Percentiles rank a stretch among this genome's conserved stretches.
Conservation (phyloP, 2,113 vertebrate species). For the Nannobrachium achirus region DNA sequence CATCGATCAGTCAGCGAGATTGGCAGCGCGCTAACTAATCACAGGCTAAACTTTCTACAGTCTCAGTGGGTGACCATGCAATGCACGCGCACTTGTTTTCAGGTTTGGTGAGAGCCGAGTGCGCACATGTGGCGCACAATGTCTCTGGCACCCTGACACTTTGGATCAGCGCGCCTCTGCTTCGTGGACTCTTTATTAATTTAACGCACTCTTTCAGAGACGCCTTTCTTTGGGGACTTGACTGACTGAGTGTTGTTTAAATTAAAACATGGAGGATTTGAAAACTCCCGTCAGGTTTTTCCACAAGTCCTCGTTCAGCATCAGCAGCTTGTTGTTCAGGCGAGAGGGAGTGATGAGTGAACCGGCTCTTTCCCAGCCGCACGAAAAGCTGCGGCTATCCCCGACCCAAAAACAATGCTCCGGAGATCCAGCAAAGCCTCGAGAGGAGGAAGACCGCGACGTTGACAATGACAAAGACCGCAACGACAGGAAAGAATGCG, state of each 20-base stretch:
- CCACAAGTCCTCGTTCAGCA: constrained; percentile 81
- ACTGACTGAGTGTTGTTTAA: constrained; percentile 1
- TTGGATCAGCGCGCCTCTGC: constrained; percentile 34
- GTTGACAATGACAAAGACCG: constrained; percentile 16
- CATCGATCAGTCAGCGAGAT: constrained; percentile 71
- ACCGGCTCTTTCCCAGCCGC: constrained; percentile 18
- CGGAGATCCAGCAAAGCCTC: constrained; percentile 26
- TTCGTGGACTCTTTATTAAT: neutral
- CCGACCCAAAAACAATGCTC: constrained; percentile 31
- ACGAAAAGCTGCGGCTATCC: neutral
- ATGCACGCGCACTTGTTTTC: constrained; percentile 56
- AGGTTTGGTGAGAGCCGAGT: constrained; percentile 7
- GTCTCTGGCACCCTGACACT: constrained; percentile 37
- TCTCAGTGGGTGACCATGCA: constrained; percentile 32
- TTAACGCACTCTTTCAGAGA: too few relatives aligned
- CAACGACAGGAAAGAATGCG: constrained; percentile 8
- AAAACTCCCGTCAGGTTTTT: constrained; percentile 57
- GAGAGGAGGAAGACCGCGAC: constrained; percentile 30
- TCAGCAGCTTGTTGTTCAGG: constrained; percentile 77
- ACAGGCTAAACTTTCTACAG: neutral
- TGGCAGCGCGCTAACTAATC: constrained; percentile 47
- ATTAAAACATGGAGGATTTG: constrained; percentile 67
- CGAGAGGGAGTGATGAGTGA: constrained; percentile 60
- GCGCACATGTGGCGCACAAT: constrained; percentile 20
- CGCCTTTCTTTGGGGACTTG: constrained; percentile 24